phyloP scores from a whole-genome alignment of 2,113 vertebrate species.

The Ptyas mucosa region DNA sequence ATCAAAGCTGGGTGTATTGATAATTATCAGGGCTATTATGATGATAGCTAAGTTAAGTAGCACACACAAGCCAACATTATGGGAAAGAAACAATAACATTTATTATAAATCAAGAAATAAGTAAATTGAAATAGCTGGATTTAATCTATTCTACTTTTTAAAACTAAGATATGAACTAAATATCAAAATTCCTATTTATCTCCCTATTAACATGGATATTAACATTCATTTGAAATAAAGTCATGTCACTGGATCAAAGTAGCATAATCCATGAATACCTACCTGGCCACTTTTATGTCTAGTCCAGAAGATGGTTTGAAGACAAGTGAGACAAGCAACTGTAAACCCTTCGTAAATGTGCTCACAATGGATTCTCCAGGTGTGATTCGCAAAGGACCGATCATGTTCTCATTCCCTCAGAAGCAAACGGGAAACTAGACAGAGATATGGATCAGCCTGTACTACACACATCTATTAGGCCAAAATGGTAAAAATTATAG shows the following conservation, averaged over 20 bases:
- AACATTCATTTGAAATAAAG: background rate
- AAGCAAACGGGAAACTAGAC: background rate
- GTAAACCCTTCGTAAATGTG: background rate
- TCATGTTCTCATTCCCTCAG: background rate
- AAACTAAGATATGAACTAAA: background rate
- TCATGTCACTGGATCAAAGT: background rate
- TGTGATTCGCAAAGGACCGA: background rate
- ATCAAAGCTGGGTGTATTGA: background rate
- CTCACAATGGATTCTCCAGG: background rate
- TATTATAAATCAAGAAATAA: background rate
- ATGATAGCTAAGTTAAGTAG: background rate
- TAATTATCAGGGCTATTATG: background rate
- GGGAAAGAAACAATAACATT: background rate
- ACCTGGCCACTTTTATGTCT: background rate
- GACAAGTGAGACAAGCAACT: background rate
- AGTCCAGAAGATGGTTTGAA: background rate
- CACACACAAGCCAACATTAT: background rate
- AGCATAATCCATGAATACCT: background rate
- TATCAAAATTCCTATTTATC: background rate
- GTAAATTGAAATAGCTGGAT: background rate
- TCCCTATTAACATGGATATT: background rate
- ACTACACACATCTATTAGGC: background rate
- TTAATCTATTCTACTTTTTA: background rate
- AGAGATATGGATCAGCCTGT: background rate
- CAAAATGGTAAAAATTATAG: background rate